A percentile compares a stretch with the other conserved stretches of the same genome.
Evolutionary conservation across 2,888 invertebrate genomes (phyloP).

Genomic region (Margaritifera margaritifera): DNA sequence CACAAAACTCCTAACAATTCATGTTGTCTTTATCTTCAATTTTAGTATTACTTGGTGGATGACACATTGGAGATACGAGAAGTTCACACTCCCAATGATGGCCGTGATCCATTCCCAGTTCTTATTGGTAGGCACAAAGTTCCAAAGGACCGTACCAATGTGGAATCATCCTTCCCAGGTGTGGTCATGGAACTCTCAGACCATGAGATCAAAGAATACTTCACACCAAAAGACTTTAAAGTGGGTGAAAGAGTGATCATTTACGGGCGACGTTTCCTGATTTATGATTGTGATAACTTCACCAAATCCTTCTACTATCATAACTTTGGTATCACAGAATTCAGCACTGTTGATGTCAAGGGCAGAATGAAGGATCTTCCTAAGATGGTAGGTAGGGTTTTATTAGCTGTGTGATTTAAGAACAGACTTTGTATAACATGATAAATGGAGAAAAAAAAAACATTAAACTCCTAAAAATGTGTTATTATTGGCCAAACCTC

Average conservation of each 20-base stretch:
- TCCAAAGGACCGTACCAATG: constrained; percentile 63
- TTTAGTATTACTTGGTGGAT: constrained; percentile 84
- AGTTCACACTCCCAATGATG: constrained; percentile 81
- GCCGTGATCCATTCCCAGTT: constrained; percentile 84
- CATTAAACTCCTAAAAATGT: background rate
- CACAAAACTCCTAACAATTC: background rate
- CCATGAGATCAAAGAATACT: constrained; percentile 84
- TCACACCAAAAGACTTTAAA: constrained; percentile 84
- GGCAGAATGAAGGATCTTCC: constrained; percentile 52
- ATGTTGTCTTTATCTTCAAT: constrained; percentile 12
- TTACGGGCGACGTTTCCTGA: constrained; percentile 77
- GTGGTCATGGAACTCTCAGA: constrained; percentile 81
- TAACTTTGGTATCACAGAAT: constrained; percentile 73
- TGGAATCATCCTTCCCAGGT: constrained; percentile 73
- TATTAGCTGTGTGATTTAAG: background rate
- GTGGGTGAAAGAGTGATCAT: constrained; percentile 78
- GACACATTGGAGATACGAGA: constrained; percentile 87
- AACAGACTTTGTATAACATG: background rate
- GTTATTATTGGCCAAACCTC: no score
- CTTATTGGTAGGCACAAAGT: constrained; percentile 84
- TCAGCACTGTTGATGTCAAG: constrained; percentile 70
- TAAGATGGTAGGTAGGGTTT: constrained; percentile 64
- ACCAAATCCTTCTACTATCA: constrained; percentile 84
- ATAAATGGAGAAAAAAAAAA: background rate
- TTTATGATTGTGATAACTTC: constrained; percentile 86